Evolutionary conservation across 1,140 invertebrate species (phyloP), one percentile per base, ranked within the genome.

Genomic region (Drosophila kurseongensis): DNA sequence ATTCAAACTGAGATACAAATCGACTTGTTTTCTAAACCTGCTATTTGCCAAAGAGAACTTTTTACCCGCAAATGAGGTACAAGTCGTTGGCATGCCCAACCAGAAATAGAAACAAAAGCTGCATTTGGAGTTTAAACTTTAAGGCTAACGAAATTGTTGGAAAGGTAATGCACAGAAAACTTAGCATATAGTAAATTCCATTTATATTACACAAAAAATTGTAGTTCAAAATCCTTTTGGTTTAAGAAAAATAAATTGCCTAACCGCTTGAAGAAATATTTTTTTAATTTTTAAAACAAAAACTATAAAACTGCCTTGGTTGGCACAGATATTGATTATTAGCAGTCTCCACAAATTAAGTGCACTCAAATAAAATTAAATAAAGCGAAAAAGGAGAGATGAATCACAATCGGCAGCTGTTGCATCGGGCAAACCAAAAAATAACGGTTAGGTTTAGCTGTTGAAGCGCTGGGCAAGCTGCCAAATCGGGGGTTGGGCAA

Each of bases 401-500:
- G 14, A 16, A 27, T 29, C 12, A 13, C 23, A 48, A 14, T 14
- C 13, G 14, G 27, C 65, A 67, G 57, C 71, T 72, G 68, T 73
- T 61, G 71, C 71, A 75, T 38, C 48, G 10, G 6, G 5, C n/a
- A 18, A n/a, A 35, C 12, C 29, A 7, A 42, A 57, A 71, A 36
- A 38, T 71, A 72, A 50, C 58, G 14, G 69, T 62, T 29, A 63
- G 74, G 45, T 42, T 47, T 44, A 50, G 52, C 38, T 38, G 48
- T 54, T 47, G n/a, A 32, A 48, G 13, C 5, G 27, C 4, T 14
- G 23, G 68, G 51, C 68, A 63, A 73, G 38, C 50, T 56, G 72
- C 60, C 73, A 57, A 56, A 65, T 44, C 36, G 41, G 45, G 59
- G 72, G 52, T 44, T 44, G 59, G 72, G 51, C 38, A 50, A 57